phyloP scores from a whole-genome alignment of 2,113 vertebrate species.

The Petrocephalus microphthalmus region DNA sequence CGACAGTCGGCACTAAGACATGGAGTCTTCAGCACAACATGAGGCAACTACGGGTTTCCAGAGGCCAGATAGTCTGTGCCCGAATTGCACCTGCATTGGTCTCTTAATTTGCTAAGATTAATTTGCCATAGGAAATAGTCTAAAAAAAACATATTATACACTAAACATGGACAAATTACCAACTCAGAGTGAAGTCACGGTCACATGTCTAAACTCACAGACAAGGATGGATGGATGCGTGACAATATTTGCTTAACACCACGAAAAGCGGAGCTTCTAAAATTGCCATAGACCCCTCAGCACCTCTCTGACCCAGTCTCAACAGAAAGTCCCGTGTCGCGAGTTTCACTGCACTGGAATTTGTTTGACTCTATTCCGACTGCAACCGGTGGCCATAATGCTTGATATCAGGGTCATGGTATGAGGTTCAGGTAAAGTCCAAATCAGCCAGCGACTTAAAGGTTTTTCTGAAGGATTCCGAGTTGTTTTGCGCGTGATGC shows the following conservation, averaged over 20 bases:
- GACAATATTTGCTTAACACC: background rate
- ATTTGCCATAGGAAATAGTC: background rate
- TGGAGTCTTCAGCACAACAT: background rate
- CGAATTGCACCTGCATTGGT: background rate
- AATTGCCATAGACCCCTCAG: background rate
- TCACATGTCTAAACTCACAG: background rate
- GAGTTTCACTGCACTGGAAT: background rate
- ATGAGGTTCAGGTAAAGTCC: background rate
- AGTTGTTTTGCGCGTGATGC: background rate
- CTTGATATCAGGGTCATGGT: background rate
- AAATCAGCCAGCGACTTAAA: background rate
- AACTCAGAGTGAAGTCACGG: background rate
- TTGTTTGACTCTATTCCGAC: background rate
- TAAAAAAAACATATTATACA: background rate
- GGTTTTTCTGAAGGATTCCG: background rate
- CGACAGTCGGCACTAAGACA: background rate
- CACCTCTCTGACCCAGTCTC: background rate
- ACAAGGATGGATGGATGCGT: background rate
- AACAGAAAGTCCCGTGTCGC: background rate
- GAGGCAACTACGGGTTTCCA: background rate
- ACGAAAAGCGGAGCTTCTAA: background rate
- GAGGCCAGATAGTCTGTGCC: background rate
- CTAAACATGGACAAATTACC: background rate
- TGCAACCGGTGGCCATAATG: background rate
- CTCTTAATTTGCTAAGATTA: background rate